phyloP scores from a whole-genome alignment of 2,113 vertebrate genomes.

The Hemiprocne comata region DNA sequence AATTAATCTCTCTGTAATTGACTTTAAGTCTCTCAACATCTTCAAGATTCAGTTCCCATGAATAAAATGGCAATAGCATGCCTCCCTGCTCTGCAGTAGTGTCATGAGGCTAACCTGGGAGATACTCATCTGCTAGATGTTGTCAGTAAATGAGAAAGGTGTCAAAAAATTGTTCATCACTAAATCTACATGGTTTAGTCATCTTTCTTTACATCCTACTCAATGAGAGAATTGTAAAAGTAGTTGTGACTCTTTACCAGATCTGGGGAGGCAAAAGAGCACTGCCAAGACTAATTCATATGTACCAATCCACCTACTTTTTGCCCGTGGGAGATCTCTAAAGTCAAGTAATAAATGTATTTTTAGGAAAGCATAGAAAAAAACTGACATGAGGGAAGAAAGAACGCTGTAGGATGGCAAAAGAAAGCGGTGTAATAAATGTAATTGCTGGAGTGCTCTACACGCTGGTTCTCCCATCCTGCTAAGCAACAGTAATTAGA shows the following conservation, averaged over 20 bases:
- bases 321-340: slow-evolving; percentile 4
- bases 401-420: background rate
- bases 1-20: slow-evolving; percentile 50
- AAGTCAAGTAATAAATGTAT: slow-evolving; percentile 14
- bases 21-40: slow-evolving; percentile 37
- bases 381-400: background rate
- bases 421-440: slow-evolving; percentile 4
- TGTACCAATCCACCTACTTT: slow-evolving; percentile 35
- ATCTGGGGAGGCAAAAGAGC: slow-evolving; percentile 28
- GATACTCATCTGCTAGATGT: background rate
- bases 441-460: background rate
- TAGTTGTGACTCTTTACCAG: slow-evolving; percentile 5
- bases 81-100: background rate
- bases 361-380: slow-evolving; percentile 23
- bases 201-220: slow-evolving; percentile 42
- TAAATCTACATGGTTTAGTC: slow-evolving; percentile 45
- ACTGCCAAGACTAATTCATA: slow-evolving; percentile 31
- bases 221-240: background rate
- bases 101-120: background rate
- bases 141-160: slow-evolving; percentile 29
- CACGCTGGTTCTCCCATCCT: background rate
- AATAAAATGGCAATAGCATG: background rate
- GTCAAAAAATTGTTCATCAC: slow-evolving; percentile 38
- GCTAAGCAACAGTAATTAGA: slow-evolving; percentile 14
- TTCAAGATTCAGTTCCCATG: background rate